Percentiles rank a stretch among this genome's conserved stretches.
Evolutionary conservation across 1,140 invertebrate species (phyloP).

Genomic region (Mesaphorura yosii): DNA sequence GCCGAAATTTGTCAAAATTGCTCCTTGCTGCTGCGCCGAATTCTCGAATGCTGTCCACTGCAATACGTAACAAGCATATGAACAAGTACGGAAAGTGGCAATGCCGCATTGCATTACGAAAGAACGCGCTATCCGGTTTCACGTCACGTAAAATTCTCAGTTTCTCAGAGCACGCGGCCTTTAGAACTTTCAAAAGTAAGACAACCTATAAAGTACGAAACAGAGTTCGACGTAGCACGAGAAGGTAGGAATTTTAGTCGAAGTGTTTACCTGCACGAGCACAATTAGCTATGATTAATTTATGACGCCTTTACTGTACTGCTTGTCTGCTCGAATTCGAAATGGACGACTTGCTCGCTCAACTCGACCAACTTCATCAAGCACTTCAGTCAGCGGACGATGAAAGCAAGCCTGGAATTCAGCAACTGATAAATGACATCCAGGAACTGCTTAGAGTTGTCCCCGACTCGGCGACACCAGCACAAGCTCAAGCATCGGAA

Average conservation of each 20-base stretch:
- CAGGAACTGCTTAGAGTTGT: slow-evolving; percentile 6
- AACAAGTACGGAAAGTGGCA: no score
- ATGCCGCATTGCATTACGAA: no score
- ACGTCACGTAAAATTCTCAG: no score
- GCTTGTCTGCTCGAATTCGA: no score
- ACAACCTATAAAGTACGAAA: no score
- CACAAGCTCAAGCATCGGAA: not conserved
- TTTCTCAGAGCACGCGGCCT: no score
- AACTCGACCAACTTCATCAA: slow-evolving; percentile 19
- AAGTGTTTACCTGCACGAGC: not conserved
- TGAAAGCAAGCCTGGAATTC: slow-evolving; percentile 16
- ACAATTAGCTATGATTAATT: not conserved
- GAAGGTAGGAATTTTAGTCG: not conserved
- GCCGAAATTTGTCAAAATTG: no score
- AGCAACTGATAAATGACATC: slow-evolving; percentile 18
- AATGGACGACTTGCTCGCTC: slow-evolving; percentile 22
- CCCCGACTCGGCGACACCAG: not conserved
- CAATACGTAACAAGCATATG: no score
- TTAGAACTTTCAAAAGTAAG: no score
- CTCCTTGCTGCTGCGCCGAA: no score
- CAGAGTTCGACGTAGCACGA: not conserved
- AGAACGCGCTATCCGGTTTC: no score
- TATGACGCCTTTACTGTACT: not conserved
- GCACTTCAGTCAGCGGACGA: slow-evolving; percentile 11
- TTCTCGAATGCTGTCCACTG: no score